Evolutionary conservation across 2,797 vertebrate species (phyloP).

Genomic region (Chelonia mydas): DNA sequence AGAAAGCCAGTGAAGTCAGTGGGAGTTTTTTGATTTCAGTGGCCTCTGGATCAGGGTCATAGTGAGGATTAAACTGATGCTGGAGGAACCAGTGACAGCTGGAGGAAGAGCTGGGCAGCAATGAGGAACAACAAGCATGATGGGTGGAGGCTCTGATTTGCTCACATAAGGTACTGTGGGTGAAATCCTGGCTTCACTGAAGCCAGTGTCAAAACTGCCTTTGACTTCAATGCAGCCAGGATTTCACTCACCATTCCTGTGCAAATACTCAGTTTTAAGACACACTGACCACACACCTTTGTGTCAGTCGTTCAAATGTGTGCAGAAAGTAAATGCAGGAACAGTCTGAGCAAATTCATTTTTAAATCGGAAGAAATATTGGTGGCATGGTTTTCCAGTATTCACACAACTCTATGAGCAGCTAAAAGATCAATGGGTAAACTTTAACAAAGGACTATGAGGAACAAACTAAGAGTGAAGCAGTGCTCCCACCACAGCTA

Average conservation of each 20-base stretch:
- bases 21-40: not conserved
- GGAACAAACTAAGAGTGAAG: fast-evolving
- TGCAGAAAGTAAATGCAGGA: not conserved
- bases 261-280: not conserved
- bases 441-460: not conserved
- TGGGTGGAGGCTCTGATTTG: not conserved
- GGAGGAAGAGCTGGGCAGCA: not conserved
- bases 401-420: not conserved
- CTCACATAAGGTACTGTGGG: not conserved
- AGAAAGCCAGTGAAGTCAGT: not conserved
- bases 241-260: not conserved
- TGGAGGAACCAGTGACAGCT: not conserved
- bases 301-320: not conserved
- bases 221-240: not conserved
- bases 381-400: not conserved
- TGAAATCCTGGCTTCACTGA: not conserved
- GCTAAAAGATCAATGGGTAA: not conserved
- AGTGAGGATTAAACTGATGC: not conserved
- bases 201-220: not conserved
- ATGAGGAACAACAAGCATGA: not conserved
- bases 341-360: not conserved
- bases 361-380: not conserved
- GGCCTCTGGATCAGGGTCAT: not conserved
- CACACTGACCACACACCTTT: not conserved
- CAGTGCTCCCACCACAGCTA: not conserved